Conservation (phyloP, 2,888 invertebrate genomes). For the Drosophila nr. fundita region DNA sequence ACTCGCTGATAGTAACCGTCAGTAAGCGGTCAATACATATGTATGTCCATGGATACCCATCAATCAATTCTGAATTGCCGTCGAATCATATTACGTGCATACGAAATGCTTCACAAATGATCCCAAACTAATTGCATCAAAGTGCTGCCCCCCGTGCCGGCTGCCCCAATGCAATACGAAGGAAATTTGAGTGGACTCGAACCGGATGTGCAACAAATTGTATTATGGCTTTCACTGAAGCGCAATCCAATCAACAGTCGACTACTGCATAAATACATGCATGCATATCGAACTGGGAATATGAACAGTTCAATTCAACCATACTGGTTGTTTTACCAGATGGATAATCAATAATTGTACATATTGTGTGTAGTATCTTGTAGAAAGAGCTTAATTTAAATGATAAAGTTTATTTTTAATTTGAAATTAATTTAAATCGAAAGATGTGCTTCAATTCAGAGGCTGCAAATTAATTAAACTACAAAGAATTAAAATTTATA, state of each 20-base stretch:
- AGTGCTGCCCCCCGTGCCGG: conserved; percentile 20
- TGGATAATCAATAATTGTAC: conserved; percentile 5
- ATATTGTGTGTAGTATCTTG: conserved; percentile 1
- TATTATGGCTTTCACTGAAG: conserved; percentile 29
- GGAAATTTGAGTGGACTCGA: conserved; percentile 45
- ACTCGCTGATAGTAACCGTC: conserved; percentile 15
- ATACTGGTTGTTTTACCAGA: conserved; percentile 13
- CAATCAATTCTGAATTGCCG: conserved; percentile 64
- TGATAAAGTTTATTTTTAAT: background rate
- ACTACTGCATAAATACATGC: conserved; percentile 2
- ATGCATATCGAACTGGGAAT: conserved; percentile 5
- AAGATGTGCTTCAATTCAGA: background rate
- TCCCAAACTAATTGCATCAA: conserved; percentile 59
- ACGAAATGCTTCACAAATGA: conserved; percentile 38
- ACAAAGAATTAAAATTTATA: too few relatives aligned
- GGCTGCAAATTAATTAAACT: background rate
- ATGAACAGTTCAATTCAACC: conserved; percentile 2
- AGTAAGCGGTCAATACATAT: conserved; percentile 12
- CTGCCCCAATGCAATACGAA: background rate
- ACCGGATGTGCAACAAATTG: conserved; percentile 47
- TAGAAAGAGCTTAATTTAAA: background rate
- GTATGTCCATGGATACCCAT: conserved; percentile 35
- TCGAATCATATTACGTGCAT: conserved; percentile 50
- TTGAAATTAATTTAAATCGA: background rate
- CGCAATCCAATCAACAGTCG: conserved; percentile 32